phyloP scores from a whole-genome alignment of 2,888 invertebrate genomes.

The Steinernema scapterisci region DNA sequence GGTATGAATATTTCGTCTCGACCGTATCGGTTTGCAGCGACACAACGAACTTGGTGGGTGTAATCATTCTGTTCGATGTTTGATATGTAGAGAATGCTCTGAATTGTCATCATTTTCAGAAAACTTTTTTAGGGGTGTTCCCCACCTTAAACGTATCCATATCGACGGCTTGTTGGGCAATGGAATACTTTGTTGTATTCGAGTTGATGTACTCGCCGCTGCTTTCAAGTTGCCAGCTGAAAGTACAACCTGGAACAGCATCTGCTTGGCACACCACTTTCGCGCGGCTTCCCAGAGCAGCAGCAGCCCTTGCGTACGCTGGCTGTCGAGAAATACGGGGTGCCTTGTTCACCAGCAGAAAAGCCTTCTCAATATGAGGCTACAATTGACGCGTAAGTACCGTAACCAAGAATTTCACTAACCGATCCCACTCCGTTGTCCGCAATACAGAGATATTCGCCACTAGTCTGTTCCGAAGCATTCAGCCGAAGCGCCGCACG shows the following conservation, averaged over 20 bases:
- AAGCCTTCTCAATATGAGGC: conserved; percentile 53
- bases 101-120: conserved; percentile 24
- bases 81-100: conserved; percentile 59
- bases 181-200: conserved; percentile 61
- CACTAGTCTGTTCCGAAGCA: conserved; percentile 56
- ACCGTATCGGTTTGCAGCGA: conserved; percentile 57
- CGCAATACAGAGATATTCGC: conserved; percentile 61
- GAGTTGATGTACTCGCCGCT: conserved; percentile 54
- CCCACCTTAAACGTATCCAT: conserved; percentile 59
- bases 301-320: conserved; percentile 54
- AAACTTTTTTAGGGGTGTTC: neutral
- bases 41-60: conserved; percentile 54
- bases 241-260: conserved; percentile 61
- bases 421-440: conserved; percentile 61
- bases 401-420: conserved; percentile 20
- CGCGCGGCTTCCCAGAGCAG: conserved; percentile 46
- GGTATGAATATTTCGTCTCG: conserved; percentile 50
- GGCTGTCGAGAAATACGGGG: conserved; percentile 53
- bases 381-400: conserved; percentile 23
- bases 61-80: conserved; percentile 60
- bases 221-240: conserved; percentile 53
- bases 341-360: conserved; percentile 58
- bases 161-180: conserved; percentile 56
- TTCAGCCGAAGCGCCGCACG: conserved; percentile 58
- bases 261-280: conserved; percentile 54